These are phyloP conservation scores for Anas platyrhynchos DNA, from an alignment of 2,113 vertebrate genomes.

Conservation along the genomic window DNA sequence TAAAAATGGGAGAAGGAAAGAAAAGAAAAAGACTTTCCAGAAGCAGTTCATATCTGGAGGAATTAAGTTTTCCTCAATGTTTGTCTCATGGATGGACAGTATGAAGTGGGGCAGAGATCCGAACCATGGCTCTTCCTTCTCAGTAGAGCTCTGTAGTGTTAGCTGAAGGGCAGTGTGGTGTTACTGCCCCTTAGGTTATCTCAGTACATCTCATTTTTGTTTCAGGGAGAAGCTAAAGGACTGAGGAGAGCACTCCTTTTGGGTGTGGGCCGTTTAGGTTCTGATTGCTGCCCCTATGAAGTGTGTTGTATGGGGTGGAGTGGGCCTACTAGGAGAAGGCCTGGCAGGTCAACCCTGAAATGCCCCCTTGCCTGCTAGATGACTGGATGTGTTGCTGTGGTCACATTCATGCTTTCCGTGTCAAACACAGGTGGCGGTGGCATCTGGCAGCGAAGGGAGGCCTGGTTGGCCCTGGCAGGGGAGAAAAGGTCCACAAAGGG, in stretches of 20 bases:
- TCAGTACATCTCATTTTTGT: neutral
- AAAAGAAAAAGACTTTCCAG: neutral
- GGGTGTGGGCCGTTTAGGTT: no score
- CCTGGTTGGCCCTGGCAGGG: neutral
- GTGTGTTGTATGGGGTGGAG: neutral
- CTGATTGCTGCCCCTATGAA: neutral
- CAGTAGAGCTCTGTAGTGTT: no score
- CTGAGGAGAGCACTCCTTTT: neutral
- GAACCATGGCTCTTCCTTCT: neutral
- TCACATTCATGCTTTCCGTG: rapidly evolving
- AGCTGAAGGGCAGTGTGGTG: neutral
- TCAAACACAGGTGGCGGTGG: rapidly evolving
- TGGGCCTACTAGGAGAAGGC: neutral
- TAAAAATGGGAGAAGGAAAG: neutral
- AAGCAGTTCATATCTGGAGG: neutral
- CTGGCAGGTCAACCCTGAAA: neutral
- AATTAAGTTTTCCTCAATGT: neutral
- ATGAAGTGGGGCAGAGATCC: no score
- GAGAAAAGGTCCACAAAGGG: neutral
- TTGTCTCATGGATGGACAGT: neutral
- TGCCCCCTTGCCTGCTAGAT: neutral
- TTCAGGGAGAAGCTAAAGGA: neutral
- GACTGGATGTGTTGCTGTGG: neutral
- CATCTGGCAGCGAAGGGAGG: neutral
- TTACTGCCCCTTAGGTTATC: neutral